Evolutionary conservation across 2,888 invertebrate genomes (phyloP).

Genomic region (Alitta virens): DNA sequence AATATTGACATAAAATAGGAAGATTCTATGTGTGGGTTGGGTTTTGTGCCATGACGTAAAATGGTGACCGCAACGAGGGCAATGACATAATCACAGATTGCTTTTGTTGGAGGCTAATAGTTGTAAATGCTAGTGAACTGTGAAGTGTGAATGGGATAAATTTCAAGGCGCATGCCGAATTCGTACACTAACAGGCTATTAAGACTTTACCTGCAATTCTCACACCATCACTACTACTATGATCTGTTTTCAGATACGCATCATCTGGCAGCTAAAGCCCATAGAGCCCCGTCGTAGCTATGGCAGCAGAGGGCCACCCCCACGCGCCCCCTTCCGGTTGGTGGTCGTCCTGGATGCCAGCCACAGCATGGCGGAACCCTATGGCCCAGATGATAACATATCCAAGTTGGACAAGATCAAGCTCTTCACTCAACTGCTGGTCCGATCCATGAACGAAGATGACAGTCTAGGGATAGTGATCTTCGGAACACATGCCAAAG

Average conservation of each 20-base stretch:
- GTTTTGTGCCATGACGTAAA: no score
- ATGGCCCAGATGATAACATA: conserved; percentile 27
- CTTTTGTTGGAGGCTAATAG: no score
- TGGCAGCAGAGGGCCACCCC: conserved; percentile 28
- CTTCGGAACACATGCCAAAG: conserved; percentile 40
- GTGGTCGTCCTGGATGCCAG: conserved; percentile 47
- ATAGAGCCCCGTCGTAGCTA: conserved; percentile 19
- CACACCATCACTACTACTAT: no score
- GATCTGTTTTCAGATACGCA: conserved; percentile 35
- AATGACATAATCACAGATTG: no score
- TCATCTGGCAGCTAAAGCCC: conserved; percentile 39
- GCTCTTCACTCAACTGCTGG: conserved; percentile 37
- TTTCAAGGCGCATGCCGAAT: no score
- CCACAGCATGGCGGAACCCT: conserved; percentile 43
- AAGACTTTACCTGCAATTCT: no score
- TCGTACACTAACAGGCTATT: no score
- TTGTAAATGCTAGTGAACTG: no score
- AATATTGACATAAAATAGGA: no score
- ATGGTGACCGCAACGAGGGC: no score
- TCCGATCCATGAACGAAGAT: conserved; percentile 36
- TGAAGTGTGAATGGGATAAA: no score
- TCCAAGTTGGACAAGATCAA: conserved; percentile 40
- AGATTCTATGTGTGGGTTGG: no score
- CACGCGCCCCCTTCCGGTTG: conserved; percentile 39
- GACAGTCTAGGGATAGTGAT: conserved; percentile 42